These are phyloP conservation scores for Cydia pomonella DNA, from an alignment of 1,140 invertebrate species.

Conservation along the genomic window DNA sequence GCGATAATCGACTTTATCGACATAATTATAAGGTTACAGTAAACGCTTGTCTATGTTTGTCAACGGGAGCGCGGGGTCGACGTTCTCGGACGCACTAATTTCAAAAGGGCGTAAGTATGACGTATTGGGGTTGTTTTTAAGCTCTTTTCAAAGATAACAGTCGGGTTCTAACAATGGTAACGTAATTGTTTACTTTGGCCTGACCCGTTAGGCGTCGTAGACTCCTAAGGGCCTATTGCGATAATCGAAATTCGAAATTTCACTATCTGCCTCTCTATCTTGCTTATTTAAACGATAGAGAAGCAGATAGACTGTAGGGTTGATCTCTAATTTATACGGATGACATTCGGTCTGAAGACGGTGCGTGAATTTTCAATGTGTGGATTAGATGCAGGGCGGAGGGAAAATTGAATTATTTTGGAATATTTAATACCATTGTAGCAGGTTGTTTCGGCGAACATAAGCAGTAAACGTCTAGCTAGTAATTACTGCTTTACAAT, in stretches of 20 bases:
- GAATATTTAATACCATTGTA: not conserved
- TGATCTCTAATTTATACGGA: slow-evolving; percentile 33
- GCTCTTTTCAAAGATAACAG: not conserved
- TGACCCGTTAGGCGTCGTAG: slow-evolving; percentile 51
- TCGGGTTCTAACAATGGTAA: slow-evolving; percentile 51
- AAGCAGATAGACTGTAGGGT: slow-evolving; percentile 38
- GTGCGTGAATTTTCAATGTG: slow-evolving; percentile 9
- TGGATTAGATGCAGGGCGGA: not conserved
- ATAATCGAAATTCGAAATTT: too few relatives aligned
- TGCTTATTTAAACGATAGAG: too few relatives aligned
- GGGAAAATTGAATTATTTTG: not conserved
- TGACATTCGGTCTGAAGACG: slow-evolving; percentile 1
- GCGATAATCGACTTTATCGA: not conserved
- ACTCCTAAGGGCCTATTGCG: slow-evolving; percentile 16
- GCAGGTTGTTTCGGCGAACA: not conserved
- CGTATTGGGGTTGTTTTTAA: not conserved
- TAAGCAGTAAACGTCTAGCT: not conserved
- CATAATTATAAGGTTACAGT: not conserved
- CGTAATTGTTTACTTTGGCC: slow-evolving; percentile 60
- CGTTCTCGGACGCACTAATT: slow-evolving; percentile 41
- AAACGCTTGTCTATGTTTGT: not conserved
- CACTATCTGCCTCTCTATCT: too few relatives aligned
- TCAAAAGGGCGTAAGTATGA: not conserved
- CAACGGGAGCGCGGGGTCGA: slow-evolving; percentile 46
- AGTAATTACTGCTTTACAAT: not conserved